phyloP scores from a whole-genome alignment of 2,888 invertebrate genomes.

The Pollenia griseotomentosa region DNA sequence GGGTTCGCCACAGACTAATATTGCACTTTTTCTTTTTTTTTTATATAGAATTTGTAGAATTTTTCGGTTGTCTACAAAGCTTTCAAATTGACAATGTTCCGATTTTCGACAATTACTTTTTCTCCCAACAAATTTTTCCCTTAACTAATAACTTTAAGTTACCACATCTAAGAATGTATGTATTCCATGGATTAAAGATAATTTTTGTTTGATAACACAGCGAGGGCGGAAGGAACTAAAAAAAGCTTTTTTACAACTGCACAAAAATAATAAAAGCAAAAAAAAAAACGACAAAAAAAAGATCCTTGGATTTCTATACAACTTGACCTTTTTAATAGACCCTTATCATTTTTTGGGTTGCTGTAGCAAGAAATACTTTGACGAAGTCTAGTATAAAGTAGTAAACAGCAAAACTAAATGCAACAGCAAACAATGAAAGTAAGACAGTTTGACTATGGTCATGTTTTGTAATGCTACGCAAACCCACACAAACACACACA shows the following conservation, averaged over 20 bases:
- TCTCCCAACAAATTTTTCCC: not conserved
- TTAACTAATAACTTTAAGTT: not conserved
- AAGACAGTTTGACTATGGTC: conserved; percentile 18
- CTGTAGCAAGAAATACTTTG: conserved; percentile 26
- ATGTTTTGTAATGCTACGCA: conserved; percentile 16
- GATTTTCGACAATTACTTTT: too few relatives aligned
- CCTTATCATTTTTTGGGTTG: conserved; percentile 58
- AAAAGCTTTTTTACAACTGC: not conserved
- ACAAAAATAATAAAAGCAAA: conserved; percentile 21
- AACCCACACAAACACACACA: not conserved
- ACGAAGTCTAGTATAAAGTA: conserved; percentile 26
- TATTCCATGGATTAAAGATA: not conserved
- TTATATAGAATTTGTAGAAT: too few relatives aligned
- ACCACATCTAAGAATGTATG: not conserved
- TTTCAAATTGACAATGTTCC: too few relatives aligned
- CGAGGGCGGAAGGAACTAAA: not conserved
- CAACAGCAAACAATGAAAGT: conserved; percentile 13
- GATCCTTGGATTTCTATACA: conserved; percentile 39
- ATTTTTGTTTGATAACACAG: not conserved
- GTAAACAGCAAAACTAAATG: conserved; percentile 21
- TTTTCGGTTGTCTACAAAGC: too few relatives aligned
- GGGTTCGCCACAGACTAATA: too few relatives aligned
- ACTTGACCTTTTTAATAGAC: conserved; percentile 60
- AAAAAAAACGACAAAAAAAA: conserved; percentile 14
- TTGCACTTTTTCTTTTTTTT: too few relatives aligned